Percentiles rank a stretch among this genome's conserved stretches.
Conservation (phyloP, 2,113 vertebrate genomes). For the Serinus canaria region DNA sequence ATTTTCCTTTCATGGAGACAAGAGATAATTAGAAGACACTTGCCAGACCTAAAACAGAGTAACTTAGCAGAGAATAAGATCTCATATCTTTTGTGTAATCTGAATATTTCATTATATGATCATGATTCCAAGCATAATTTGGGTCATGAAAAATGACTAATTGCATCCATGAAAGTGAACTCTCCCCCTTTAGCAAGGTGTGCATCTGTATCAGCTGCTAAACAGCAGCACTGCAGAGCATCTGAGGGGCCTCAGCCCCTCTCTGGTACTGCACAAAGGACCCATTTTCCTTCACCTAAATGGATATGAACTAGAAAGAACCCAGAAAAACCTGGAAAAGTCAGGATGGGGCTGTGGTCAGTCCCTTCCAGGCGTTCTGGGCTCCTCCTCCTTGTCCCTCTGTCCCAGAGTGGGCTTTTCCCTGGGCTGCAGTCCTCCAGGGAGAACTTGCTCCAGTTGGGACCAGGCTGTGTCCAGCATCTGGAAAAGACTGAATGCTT, state of each 20-base stretch:
- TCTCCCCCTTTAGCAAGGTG: not conserved
- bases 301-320: not conserved
- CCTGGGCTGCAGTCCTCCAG: not conserved
- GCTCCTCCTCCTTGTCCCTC: not conserved
- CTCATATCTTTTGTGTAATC: not conserved
- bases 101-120: not conserved
- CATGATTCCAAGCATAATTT: not conserved
- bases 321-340: not conserved
- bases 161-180: not conserved
- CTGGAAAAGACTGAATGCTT: not conserved
- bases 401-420: too few relatives aligned
- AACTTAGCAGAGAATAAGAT: not conserved
- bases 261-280: not conserved
- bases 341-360: rapidly evolving
- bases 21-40: conserved; percentile 37
- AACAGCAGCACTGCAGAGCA: not conserved
- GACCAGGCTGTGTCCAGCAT: not conserved
- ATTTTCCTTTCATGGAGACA: conserved; percentile 15
- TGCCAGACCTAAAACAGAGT: not conserved
- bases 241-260: not conserved
- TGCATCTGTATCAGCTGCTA: not conserved
- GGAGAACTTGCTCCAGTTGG: not conserved
- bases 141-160: not conserved
- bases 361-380: not conserved
- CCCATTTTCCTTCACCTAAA: not conserved